Evolutionary conservation across 2,113 vertebrate genomes (phyloP).

Genomic region (Lophochroa leadbeateri): DNA sequence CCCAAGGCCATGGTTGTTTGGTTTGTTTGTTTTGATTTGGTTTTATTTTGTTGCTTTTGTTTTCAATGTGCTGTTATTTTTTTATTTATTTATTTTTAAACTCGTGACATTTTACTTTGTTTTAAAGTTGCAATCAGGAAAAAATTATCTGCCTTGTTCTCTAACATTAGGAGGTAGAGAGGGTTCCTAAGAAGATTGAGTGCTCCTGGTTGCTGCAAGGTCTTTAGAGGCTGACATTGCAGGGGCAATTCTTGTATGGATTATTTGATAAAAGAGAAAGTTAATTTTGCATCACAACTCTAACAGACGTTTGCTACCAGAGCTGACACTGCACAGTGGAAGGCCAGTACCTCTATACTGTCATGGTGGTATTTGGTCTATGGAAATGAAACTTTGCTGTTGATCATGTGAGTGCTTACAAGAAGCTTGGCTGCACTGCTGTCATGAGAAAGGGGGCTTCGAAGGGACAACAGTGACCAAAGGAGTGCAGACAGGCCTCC

Average conservation of each 20-base stretch:
- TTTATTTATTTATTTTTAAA: not conserved
- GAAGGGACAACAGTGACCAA: rapidly evolving
- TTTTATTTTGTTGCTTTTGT: not conserved
- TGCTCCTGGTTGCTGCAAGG: not conserved
- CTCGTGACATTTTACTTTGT: not conserved
- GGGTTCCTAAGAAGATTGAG: not conserved
- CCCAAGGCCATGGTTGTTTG: not conserved
- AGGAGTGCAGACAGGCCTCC: not conserved
- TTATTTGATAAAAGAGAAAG: not conserved
- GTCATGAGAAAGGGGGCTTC: not conserved
- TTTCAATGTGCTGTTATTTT: not conserved
- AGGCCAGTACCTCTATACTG: not conserved
- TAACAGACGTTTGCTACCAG: not conserved
- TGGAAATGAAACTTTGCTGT: not conserved
- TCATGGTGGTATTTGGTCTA: not conserved
- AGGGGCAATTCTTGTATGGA: rapidly evolving
- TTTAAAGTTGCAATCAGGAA: not conserved
- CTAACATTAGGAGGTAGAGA: not conserved
- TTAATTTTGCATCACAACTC: not conserved
- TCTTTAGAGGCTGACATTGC: not conserved
- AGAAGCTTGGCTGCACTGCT: not conserved
- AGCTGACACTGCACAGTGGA: not conserved
- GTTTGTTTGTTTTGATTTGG: not conserved
- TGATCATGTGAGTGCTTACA: rapidly evolving
- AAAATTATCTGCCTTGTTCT: not conserved